phyloP scores from a whole-genome alignment of 2,888 invertebrate genomes.

The Octodonta nipae region DNA sequence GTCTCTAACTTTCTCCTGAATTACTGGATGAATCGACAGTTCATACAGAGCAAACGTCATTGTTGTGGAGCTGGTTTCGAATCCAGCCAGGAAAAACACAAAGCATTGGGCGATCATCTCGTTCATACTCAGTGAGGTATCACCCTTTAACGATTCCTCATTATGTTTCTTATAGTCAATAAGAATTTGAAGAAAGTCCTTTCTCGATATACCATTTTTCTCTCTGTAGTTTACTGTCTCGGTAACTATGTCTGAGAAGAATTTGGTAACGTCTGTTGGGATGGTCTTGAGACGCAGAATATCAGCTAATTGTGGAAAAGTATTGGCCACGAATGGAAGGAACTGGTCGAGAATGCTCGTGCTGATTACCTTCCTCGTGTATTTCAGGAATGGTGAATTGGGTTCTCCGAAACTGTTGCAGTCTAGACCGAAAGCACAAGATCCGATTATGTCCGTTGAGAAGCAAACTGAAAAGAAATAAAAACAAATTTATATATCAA shows the following conservation, averaged over 20 bases:
- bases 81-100: slow-evolving; percentile 18
- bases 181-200: slow-evolving; percentile 42
- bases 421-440: slow-evolving; percentile 45
- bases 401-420: slow-evolving; percentile 41
- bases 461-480: slow-evolving; percentile 6
- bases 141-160: slow-evolving; percentile 10
- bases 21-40: slow-evolving; percentile 11
- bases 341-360: slow-evolving; percentile 4
- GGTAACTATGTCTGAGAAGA: slow-evolving; percentile 34
- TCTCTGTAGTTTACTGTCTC: slow-evolving; percentile 35
- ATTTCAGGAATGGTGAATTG: slow-evolving; percentile 33
- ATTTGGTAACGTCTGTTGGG: slow-evolving; percentile 23
- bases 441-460: slow-evolving; percentile 20
- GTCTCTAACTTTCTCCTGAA: slow-evolving; percentile 14
- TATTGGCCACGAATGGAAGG: slow-evolving; percentile 4
- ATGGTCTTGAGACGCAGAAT: slow-evolving; percentile 15
- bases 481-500: slow-evolving; percentile 1
- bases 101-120: slow-evolving; percentile 17
- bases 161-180: slow-evolving; percentile 16
- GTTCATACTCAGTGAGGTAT: slow-evolving; percentile 8
- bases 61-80: slow-evolving; percentile 18
- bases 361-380: slow-evolving; percentile 11
- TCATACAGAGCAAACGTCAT: slow-evolving; percentile 17
- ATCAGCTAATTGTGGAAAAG: slow-evolving; percentile 13
- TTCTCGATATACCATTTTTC: slow-evolving; percentile 32